Conservation (phyloP, 2,888 invertebrate genomes). For the Heliconius ismenius region DNA sequence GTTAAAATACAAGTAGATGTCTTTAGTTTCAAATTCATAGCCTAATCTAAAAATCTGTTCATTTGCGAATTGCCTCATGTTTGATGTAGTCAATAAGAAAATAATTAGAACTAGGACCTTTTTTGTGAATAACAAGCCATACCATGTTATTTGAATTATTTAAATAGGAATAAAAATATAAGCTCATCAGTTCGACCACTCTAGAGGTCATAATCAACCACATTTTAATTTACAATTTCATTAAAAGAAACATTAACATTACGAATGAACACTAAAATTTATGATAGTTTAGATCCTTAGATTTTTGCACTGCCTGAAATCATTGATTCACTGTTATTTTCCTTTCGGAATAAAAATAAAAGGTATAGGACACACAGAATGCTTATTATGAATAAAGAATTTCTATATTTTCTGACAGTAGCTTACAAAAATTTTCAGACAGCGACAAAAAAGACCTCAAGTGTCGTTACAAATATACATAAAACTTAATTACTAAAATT, state of each 20-base stretch:
- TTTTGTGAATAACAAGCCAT: no score
- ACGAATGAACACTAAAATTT: slow-evolving; percentile 9
- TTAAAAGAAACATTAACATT: slow-evolving; percentile 12
- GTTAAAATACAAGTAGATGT: not conserved
- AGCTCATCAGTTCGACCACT: not conserved
- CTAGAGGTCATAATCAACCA: not conserved
- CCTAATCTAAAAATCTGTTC: no score
- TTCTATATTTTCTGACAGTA: no score
- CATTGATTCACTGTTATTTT: not conserved
- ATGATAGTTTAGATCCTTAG: not conserved
- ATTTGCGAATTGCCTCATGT: no score
- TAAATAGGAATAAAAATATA: not conserved
- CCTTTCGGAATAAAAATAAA: no score
- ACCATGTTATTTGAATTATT: no score
- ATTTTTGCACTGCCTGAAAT: not conserved
- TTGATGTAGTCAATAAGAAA: no score
- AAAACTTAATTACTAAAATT: slow-evolving; percentile 2
- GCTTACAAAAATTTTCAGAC: not conserved
- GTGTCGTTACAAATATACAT: not conserved
- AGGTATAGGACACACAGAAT: no score
- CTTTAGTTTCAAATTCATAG: no score
- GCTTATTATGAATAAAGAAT: no score
- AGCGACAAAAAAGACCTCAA: not conserved
- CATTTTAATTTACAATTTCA: not conserved
- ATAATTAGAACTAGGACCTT: no score